These are phyloP conservation scores for Homarus americanus DNA, from an alignment of 1,140 invertebrate species.

Conservation along the genomic window DNA sequence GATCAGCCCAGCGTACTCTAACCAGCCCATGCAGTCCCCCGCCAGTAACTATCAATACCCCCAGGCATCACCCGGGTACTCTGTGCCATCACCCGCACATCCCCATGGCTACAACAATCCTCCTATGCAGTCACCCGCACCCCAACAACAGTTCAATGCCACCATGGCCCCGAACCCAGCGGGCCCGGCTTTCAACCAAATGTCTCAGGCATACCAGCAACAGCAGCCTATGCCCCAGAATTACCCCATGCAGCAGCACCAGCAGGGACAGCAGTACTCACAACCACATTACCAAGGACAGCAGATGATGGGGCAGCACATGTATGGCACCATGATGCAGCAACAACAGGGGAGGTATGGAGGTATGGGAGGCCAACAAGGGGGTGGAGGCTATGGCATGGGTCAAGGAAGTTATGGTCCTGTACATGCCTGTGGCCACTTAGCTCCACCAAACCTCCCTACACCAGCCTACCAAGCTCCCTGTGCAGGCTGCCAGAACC, in stretches of 20 bases:
- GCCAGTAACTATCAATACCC: constrained; percentile 73
- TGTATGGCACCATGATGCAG: constrained; percentile 73
- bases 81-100: constrained; percentile 65
- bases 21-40: constrained; percentile 64
- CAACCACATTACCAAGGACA: constrained; percentile 76
- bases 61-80: constrained; percentile 64
- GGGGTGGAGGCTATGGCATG: constrained; percentile 56
- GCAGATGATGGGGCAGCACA: constrained; percentile 70
- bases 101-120: constrained; percentile 77
- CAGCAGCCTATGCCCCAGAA: constrained; percentile 76
- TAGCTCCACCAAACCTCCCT: constrained; percentile 68
- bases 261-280: constrained; percentile 78
- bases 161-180: constrained; percentile 53
- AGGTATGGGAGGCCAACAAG: constrained; percentile 28
- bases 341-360: constrained; percentile 62
- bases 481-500: constrained; percentile 68
- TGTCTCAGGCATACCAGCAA: constrained; percentile 74
- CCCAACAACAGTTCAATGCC: constrained; percentile 75
- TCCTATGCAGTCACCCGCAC: constrained; percentile 82
- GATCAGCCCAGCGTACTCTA: constrained; percentile 73
- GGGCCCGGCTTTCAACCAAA: constrained; percentile 64
- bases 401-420: constrained; percentile 67
- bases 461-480: constrained; percentile 69
- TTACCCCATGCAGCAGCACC: constrained; percentile 76
- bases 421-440: constrained; percentile 74